These are phyloP conservation scores for Xyliphius kryptos DNA, from an alignment of 2,113 vertebrate genomes.

Conservation along the genomic window DNA sequence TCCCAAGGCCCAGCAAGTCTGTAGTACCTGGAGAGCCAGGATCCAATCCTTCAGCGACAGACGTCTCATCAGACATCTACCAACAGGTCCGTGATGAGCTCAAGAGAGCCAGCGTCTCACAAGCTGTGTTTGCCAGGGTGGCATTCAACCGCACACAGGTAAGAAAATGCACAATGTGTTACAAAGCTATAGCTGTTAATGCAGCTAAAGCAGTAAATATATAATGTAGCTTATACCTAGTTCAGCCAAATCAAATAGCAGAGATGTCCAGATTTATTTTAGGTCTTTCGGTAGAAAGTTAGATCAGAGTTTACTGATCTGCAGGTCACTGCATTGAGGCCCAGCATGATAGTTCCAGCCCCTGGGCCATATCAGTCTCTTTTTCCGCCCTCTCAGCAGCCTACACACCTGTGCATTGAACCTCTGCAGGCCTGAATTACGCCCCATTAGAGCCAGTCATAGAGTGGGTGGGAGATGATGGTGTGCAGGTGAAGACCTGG, in stretches of 20 bases:
- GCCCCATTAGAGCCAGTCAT: conserved; percentile 83
- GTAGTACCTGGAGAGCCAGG: conserved; percentile 72
- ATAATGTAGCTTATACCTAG: no score
- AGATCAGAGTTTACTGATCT: conserved; percentile 13
- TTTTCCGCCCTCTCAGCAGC: conserved; percentile 55
- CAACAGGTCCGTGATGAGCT: conserved; percentile 97
- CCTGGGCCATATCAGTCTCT: conserved; percentile 29
- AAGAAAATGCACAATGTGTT: no score
- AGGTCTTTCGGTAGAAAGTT: conserved; percentile 5
- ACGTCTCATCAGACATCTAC: conserved; percentile 97
- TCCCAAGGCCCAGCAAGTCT: conserved; percentile 81
- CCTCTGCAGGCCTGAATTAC: conserved; percentile 80
- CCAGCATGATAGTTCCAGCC: conserved; percentile 20
- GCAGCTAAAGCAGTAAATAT: no score
- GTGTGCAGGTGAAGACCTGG: conserved; percentile 76
- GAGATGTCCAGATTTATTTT: neutral
- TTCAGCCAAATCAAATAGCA: conserved; percentile 9
- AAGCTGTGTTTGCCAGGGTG: conserved; percentile 97
- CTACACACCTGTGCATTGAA: conserved; percentile 81
- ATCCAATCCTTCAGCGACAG: conserved; percentile 80
- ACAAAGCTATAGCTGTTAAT: no score
- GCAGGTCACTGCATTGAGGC: conserved; percentile 8
- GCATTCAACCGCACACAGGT: conserved; percentile 99
- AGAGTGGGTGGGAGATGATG: conserved; percentile 78
- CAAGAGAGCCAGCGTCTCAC: conserved; percentile 96